Evolutionary conservation across 2,888 invertebrate genomes (phyloP).

Genomic region (Lissocephala sabroskyi): DNA sequence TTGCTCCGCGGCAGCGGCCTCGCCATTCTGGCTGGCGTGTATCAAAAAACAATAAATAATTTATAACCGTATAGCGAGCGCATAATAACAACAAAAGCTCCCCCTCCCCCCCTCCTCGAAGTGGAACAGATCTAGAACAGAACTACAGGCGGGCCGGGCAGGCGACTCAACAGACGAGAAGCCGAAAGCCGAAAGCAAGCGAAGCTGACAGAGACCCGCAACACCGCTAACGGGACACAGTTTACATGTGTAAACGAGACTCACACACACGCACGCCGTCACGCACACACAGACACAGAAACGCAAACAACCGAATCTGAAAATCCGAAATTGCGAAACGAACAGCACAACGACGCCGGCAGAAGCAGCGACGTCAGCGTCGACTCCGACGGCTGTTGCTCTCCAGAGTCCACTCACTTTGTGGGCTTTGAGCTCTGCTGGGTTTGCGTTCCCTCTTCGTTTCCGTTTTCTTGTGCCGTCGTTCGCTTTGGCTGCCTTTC

Average conservation of each 20-base stretch:
- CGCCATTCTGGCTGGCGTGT: slow-evolving; percentile 9
- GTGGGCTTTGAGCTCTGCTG: background rate
- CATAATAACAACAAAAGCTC: background rate
- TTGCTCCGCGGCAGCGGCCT: background rate
- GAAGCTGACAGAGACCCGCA: background rate
- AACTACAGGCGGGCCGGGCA: no score
- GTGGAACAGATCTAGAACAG: slow-evolving; percentile 30
- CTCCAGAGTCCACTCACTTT: no score
- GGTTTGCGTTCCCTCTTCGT: slow-evolving; percentile 12
- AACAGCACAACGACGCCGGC: no score
- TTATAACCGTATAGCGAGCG: slow-evolving; percentile 50
- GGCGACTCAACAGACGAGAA: background rate
- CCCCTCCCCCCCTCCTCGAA: no score
- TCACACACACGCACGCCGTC: background rate
- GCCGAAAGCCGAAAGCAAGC: background rate
- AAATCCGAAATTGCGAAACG: no score
- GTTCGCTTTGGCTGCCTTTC: slow-evolving; percentile 7
- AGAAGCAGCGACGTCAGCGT: slow-evolving; percentile 2
- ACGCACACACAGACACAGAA: background rate
- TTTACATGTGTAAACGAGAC: background rate
- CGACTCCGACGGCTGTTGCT: slow-evolving; percentile 6
- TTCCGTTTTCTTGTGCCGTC: no score
- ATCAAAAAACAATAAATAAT: slow-evolving; percentile 53
- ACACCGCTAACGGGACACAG: slow-evolving; percentile 1
- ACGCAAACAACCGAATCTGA: background rate